Percentiles rank a stretch among this genome's conserved stretches.
Evolutionary conservation across 2,797 vertebrate genomes (phyloP).

Genomic region (Notolepis coatsorum): DNA sequence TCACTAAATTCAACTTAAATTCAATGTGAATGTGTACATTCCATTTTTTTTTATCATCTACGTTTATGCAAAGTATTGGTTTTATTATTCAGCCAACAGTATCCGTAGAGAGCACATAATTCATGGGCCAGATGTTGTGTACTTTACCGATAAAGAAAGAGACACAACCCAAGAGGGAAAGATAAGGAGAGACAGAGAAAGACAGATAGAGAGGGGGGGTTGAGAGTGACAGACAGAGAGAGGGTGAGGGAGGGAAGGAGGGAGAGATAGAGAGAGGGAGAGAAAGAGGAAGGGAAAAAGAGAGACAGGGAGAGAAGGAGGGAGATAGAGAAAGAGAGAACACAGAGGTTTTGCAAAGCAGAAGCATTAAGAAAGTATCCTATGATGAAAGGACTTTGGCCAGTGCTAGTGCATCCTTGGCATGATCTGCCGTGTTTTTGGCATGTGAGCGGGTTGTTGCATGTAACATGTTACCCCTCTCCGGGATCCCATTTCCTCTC

Average conservation of each 20-base stretch:
- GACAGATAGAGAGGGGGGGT: no score
- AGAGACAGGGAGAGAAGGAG: background rate
- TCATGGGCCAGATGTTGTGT: no score
- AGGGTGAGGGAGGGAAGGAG: background rate
- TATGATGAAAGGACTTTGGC: conserved; percentile 47
- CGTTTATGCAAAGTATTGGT: no score
- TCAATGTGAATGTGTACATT: no score
- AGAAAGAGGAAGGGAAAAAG: background rate
- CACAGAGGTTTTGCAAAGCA: conserved; percentile 3
- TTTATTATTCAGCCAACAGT: no score
- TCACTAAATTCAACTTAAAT: no score
- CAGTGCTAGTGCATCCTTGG: conserved; percentile 53
- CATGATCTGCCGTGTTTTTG: conserved; percentile 31
- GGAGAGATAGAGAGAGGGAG: background rate
- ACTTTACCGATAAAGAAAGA: no score
- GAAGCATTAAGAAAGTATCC: conserved; percentile 16
- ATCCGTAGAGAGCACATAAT: no score
- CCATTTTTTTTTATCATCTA: no score
- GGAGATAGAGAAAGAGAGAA: background rate
- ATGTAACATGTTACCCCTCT: conserved; percentile 34
- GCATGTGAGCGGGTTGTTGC: conserved; percentile 19
- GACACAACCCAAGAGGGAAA: no score
- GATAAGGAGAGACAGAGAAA: no score
- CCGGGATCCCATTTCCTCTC: conserved; percentile 49
- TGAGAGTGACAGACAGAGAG: conserved; percentile 1